Evolutionary conservation across 1,140 invertebrate species (phyloP), one percentile per base, ranked within the genome.

Genomic region (Drosophila mayri): DNA sequence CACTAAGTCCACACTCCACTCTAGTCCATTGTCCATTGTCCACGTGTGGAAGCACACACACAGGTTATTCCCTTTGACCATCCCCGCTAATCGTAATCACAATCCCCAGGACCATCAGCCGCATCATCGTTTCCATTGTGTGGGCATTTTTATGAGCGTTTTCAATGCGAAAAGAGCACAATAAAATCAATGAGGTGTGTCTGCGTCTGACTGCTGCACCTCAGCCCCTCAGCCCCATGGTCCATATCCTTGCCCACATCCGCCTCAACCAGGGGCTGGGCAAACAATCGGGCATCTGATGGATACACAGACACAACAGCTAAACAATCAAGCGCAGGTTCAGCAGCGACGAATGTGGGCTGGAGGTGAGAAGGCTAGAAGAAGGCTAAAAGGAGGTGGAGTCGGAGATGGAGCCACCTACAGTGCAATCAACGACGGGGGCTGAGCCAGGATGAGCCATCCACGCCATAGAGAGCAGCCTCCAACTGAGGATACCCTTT

Each of bases 111-210:
- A 72, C 76, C 77, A 79, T 70, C 65, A 78, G 74, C 81, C 86
- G 66, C 85, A 87, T 87, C 84, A 87, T 87, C 84, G 66, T 90
- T 87, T 87, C 77, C 87, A 87, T 87, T 87, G 84, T 87, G 84
- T 90, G 85, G 85, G 74, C 85, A 90, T 90, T 90, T 90, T 90
- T 90, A 90, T 90, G 85, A 85, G 85, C 85, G 80, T 83, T 90
- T 85, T 85, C 74, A 81, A 85, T 88, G 85, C 74, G 81, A 76
- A 88, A 84, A 88, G 84, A 90, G 88, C 66, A 90, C 85, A 90
- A 90, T 90, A 90, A 90, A 90, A 90, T 85, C 85, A 90, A 90
- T 90, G 85, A 90, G 85, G 85, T 90, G 85, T 90, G 67, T 63
- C 47, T 74, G 75, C 67, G 50, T 73, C 63, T 73, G 76, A 77